Evolutionary conservation across 2,113 vertebrate species (phyloP).

Genomic region (Aspidoscelis tigris): DNA sequence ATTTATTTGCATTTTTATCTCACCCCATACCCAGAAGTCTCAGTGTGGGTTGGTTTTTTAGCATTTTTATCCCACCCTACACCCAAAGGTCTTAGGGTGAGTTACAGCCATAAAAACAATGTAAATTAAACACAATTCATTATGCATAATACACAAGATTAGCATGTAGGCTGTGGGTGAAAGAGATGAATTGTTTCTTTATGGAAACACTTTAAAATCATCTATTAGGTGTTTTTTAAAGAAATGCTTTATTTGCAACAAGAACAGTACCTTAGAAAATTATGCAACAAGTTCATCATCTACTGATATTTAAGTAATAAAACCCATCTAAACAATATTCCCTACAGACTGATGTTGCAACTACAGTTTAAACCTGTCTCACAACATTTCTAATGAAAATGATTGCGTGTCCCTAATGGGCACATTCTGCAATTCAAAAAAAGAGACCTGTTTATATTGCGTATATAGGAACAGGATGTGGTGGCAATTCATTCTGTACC

Average conservation of each 20-base stretch:
- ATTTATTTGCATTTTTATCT: no score
- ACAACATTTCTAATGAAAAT: neutral
- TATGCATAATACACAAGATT: neutral
- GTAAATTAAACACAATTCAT: neutral
- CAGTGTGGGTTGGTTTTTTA: no score
- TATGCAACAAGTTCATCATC: neutral
- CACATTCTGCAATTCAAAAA: neutral
- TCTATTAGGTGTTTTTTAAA: neutral
- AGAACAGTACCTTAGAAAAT: constrained; percentile 2
- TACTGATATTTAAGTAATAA: neutral
- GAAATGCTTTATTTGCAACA: neutral
- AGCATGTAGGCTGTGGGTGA: neutral
- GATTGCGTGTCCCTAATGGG: neutral
- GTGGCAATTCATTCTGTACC: neutral
- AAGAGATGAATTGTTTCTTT: neutral
- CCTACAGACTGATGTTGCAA: neutral
- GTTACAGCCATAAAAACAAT: no score
- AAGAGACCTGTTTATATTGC: neutral
- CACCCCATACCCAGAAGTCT: no score
- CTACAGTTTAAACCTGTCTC: neutral
- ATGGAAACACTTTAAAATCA: neutral
- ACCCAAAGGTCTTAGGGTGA: no score
- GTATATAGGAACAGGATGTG: neutral
- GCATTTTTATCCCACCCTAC: no score
- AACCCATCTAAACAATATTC: neutral